Evolutionary conservation across 2,888 invertebrate genomes (phyloP), one percentile per base, ranked within the genome.

Genomic region (Epiblema foenella): DNA sequence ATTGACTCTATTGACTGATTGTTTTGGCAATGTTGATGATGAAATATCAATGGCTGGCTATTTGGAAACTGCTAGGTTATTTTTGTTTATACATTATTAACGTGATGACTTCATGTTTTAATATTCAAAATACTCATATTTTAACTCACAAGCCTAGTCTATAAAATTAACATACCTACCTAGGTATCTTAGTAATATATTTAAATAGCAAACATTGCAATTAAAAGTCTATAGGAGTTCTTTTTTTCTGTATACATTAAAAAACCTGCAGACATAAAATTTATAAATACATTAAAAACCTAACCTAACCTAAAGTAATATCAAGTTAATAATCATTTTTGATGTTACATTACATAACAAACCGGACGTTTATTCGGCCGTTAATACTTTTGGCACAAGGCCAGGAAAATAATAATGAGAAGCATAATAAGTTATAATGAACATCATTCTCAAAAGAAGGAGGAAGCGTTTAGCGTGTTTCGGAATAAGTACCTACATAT

Each of bases 281-380:
- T 2, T 33, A 7, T 46, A 12, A 7, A n/a, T 12, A 46, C n/a
- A n/a, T 46, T 46, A 46, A n/a, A 46, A 46, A 46, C n/a, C 8
- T 46, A 12, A n/a, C n/a, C n/a, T n/a, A n/a, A n/a, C 5, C 2
- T 18, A 69, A 68, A 29, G 20, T 63, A 37, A 20, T 10, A n/a
- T 12, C 20, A 11, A 58, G n/a, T 52, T 59, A 52, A 65, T 64
- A 17, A 64, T 59, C 51, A 9, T n/a, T 46, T 70, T 66, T 66
- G 70, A 70, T 60, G 70, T 70, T 54, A 56, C 59, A 49, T 70
- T 66, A 37, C 59, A 60, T 66, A 70, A 70, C 65, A 70, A 66
- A 60, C 52, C 46, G 54, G 58, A 69, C 51, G 46, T 70, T 70
- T 59, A 66, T 56, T n/a, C 49, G 46, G 2, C 46, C 42, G 58